Percentiles rank a stretch among this genome's conserved stretches.
These are phyloP conservation scores for Nomia melanderi DNA, from an alignment of 1,140 invertebrate species.

Conservation along the genomic window DNA sequence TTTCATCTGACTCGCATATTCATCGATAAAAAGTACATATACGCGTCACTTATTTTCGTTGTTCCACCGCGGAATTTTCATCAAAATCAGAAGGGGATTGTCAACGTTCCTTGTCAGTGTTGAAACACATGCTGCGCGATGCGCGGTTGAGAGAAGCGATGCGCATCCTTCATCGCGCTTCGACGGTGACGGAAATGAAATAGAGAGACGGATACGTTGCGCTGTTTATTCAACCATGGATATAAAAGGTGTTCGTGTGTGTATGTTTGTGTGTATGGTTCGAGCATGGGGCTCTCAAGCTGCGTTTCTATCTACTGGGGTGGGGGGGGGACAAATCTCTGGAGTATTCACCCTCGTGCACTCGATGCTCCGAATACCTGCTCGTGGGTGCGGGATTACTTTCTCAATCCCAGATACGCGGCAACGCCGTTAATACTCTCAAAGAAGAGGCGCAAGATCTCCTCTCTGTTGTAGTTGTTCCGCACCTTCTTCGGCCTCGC, in stretches of 20 bases:
- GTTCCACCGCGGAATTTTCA: too few relatives aligned
- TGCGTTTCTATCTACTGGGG: not conserved
- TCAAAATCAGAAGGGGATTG: too few relatives aligned
- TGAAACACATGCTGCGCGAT: not conserved
- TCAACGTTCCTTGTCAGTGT: not conserved
- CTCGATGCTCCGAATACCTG: conserved; percentile 12
- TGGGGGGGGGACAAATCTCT: not conserved
- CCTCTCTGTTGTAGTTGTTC: conserved; percentile 50
- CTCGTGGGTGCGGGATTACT: conserved; percentile 49
- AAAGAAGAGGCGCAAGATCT: conserved; percentile 62
- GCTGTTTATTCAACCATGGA: conserved; percentile 4
- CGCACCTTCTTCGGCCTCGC: conserved; percentile 41
- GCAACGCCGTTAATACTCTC: conserved; percentile 65
- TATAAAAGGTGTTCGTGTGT: too few relatives aligned
- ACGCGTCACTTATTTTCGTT: not conserved
- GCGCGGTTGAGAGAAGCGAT: conserved; percentile 6
- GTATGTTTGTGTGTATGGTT: too few relatives aligned
- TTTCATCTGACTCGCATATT: too few relatives aligned
- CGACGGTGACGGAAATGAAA: not conserved
- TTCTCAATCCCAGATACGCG: conserved; percentile 64
- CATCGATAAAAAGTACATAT: too few relatives aligned
- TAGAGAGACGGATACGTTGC: not conserved
- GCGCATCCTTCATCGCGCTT: not conserved
- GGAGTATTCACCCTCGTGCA: conserved; percentile 10
- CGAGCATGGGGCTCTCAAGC: too few relatives aligned